These are phyloP conservation scores for Pseudolycoriella hygida DNA, from an alignment of 2,888 invertebrate genomes.

Conservation along the genomic window DNA sequence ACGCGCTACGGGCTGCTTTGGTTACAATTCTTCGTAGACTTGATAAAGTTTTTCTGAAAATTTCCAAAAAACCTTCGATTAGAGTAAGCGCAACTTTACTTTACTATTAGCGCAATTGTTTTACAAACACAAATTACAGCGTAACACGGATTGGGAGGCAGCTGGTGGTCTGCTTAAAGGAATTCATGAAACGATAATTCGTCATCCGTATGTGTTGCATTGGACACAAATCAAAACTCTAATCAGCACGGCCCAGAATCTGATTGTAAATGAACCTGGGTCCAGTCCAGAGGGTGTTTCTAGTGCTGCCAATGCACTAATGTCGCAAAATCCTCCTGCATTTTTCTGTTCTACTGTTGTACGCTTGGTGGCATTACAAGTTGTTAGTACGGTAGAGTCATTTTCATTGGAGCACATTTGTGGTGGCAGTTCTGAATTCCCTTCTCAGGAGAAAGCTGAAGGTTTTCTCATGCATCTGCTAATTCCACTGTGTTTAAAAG, in stretches of 20 bases:
- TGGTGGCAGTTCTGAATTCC: conserved; percentile 76
- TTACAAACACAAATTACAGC: conserved; percentile 30
- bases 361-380: conserved; percentile 81
- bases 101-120: neutral
- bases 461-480: conserved; percentile 91
- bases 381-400: conserved; percentile 82
- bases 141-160: conserved; percentile 95
- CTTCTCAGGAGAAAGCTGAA: conserved; percentile 82
- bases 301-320: conserved; percentile 67
- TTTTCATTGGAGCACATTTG: conserved; percentile 90
- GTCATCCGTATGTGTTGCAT: conserved; percentile 91
- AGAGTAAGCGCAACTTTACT: conserved; percentile 33
- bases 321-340: conserved; percentile 84
- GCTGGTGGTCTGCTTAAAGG: conserved; percentile 87
- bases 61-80: conserved; percentile 89
- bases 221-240: conserved; percentile 86
- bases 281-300: conserved; percentile 46
- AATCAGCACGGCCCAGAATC: conserved; percentile 65
- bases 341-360: conserved; percentile 96
- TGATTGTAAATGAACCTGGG: conserved; percentile 30
- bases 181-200: conserved; percentile 81
- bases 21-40: conserved; percentile 79
- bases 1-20: conserved; percentile 64
- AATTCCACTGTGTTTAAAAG: conserved; percentile 87
- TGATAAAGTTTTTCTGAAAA: conserved; percentile 93